Conservation (phyloP, 2,888 invertebrate species). For the Acleris literana region DNA sequence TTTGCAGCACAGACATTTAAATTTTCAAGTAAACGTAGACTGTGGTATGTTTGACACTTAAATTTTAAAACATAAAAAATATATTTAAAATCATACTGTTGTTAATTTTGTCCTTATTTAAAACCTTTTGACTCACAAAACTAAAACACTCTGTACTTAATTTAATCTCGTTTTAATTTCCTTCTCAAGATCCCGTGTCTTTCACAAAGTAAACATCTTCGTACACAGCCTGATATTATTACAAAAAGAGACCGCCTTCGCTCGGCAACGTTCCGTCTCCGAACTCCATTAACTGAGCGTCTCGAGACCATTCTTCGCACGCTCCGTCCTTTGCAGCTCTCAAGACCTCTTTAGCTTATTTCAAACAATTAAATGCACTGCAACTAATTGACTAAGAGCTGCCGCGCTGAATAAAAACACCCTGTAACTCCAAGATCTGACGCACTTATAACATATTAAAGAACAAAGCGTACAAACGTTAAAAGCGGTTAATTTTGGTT, state of each 20-base stretch:
- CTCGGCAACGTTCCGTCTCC: constrained; percentile 7
- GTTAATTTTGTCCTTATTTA: too few relatives aligned
- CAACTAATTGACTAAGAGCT: constrained; percentile 19
- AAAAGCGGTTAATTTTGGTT: constrained; percentile 4
- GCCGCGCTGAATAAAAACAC: too few relatives aligned
- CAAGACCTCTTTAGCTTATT: constrained; percentile 8
- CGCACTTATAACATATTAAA: too few relatives aligned
- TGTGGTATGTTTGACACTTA: too few relatives aligned
- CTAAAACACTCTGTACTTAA: too few relatives aligned
- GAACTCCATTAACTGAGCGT: constrained; percentile 38
- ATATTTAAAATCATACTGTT: too few relatives aligned
- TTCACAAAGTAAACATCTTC: neutral
- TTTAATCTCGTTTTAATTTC: neutral
- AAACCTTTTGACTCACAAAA: too few relatives aligned
- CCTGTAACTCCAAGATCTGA: too few relatives aligned
- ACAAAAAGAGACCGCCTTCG: constrained; percentile 15
- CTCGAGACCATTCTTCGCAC: constrained; percentile 40
- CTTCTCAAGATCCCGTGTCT: neutral
- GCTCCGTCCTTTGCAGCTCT: constrained; percentile 26
- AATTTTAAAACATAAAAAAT: too few relatives aligned
- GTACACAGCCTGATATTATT: constrained; percentile 8
- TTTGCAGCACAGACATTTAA: too few relatives aligned
- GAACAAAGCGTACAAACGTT: neutral
- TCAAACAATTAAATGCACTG: constrained; percentile 21
- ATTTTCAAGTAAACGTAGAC: too few relatives aligned